These are phyloP conservation scores for Bettongia penicillata DNA, from an alignment of 2,113 vertebrate genomes.

Conservation along the genomic window DNA sequence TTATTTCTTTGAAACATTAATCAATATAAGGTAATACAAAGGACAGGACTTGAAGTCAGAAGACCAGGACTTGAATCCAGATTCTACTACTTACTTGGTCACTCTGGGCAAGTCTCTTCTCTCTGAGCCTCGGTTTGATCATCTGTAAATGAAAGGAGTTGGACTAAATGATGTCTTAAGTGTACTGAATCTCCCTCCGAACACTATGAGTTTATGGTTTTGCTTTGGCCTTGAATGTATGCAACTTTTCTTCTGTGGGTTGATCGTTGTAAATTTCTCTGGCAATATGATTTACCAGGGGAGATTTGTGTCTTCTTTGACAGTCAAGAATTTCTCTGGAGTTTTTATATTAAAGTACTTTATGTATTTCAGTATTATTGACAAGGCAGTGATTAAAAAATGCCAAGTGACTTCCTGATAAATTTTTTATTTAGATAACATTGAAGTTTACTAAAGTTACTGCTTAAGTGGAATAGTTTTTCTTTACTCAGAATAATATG, in stretches of 20 bases:
- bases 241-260: not conserved
- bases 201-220: not conserved
- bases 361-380: not conserved
- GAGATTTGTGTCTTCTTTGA: not conserved
- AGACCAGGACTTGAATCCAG: not conserved
- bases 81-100: not conserved
- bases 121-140: not conserved
- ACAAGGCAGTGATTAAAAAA: not conserved
- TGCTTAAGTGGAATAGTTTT: not conserved
- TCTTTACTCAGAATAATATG: not conserved
- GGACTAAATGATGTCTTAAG: not conserved
- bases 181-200: not conserved
- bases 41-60: not conserved
- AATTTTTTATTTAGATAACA: not conserved
- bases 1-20: not conserved
- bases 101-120: not conserved
- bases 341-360: not conserved
- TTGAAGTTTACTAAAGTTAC: not conserved
- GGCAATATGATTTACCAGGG: not conserved
- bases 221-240: not conserved
- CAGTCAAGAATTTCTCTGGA: not conserved
- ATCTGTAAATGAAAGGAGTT: not conserved
- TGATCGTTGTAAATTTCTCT: not conserved
- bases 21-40: not conserved
- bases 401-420: not conserved